These are phyloP conservation scores for Agrochola lychnidis DNA, from an alignment of 2,888 invertebrate genomes.

Conservation along the genomic window DNA sequence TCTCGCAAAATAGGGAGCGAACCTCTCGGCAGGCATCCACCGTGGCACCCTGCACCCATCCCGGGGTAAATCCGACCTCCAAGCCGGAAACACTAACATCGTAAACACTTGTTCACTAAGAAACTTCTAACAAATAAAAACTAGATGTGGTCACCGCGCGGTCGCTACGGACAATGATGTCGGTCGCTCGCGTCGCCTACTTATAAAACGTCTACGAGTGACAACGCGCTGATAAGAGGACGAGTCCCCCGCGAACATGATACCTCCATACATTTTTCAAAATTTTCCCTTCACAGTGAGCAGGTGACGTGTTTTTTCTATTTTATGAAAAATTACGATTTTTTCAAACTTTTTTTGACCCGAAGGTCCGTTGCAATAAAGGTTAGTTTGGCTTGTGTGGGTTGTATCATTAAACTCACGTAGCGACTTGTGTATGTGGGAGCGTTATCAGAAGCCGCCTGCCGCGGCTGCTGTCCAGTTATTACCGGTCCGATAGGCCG, in stretches of 20 bases:
- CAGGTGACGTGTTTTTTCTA: not conserved
- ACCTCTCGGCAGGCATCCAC: slow-evolving; percentile 87
- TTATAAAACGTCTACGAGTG: slow-evolving; percentile 88
- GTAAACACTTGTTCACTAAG: slow-evolving; percentile 69
- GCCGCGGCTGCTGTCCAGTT: slow-evolving; percentile 89
- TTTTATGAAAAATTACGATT: not conserved
- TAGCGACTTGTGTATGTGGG: slow-evolving; percentile 71
- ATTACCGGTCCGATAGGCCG: slow-evolving; percentile 90
- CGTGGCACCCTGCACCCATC: slow-evolving; percentile 83
- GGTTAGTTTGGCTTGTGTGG: slow-evolving; percentile 56
- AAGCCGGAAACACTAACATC: slow-evolving; percentile 89
- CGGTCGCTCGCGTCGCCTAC: slow-evolving; percentile 79
- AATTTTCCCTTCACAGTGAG: slow-evolving; percentile 10
- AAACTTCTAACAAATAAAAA: slow-evolving; percentile 57
- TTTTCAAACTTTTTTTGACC: slow-evolving; percentile 1
- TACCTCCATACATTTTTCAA: slow-evolving; percentile 57
- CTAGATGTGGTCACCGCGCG: slow-evolving; percentile 81
- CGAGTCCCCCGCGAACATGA: slow-evolving; percentile 87
- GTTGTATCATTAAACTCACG: slow-evolving; percentile 61
- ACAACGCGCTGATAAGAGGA: slow-evolving; percentile 86
- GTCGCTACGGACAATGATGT: slow-evolving; percentile 83
- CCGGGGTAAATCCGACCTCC: slow-evolving; percentile 80
- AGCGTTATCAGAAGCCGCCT: slow-evolving; percentile 88
- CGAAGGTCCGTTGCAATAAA: slow-evolving; percentile 36
- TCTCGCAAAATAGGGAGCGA: slow-evolving; percentile 86